Evolutionary conservation across 2,113 vertebrate genomes (phyloP), one percentile per base, ranked within the genome.

Genomic region (Himantopus leucocephalus): DNA sequence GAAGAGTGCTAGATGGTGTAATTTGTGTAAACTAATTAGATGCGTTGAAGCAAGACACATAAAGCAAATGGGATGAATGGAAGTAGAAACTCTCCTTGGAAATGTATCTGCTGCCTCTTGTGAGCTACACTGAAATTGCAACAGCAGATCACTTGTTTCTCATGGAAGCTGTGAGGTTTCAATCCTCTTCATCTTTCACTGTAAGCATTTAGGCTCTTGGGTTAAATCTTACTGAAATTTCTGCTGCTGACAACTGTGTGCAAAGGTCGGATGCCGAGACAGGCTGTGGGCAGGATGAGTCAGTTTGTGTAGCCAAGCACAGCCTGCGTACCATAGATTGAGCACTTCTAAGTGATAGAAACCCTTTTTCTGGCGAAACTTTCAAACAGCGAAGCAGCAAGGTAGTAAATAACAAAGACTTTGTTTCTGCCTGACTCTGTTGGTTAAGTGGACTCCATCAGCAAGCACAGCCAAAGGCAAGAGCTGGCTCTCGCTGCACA

Each of bases 31-130:
- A 82, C 39, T 75, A 73, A 63, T 83, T 74, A 53, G 39, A 47
- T 63, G 34, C 2, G 2, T 6, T 77, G 85, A 94, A 92, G 41
- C 52, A 91, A 91, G 43, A 55, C 22, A 34, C 17, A 4, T 14
- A n/a, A 70, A 9, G 11, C 60, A 72, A 85, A 81, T 20, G 3
- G 66, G 5, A 32, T 60, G 85, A 95, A 67, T 89, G 60, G 59
- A 60, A 66, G 32, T 23, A 72, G 86, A 45, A 94, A 70, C 37
- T 84, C 68, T 43, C 81, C 37, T 90, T 78, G 58, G 77, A 88
- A 95, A 82, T 82, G 92, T 81, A 85, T 95, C 77, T 97, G 92
- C 95, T 96, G 95, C 95, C 96, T 90, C 95, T 89, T 78, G 92
- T 94, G 95, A 95, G 70, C 77, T 43, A 37, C 16, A 10, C 62